Base-by-base conservation (phyloP, 2,797 vertebrate genomes). In the Siniperca undulata region DNA sequence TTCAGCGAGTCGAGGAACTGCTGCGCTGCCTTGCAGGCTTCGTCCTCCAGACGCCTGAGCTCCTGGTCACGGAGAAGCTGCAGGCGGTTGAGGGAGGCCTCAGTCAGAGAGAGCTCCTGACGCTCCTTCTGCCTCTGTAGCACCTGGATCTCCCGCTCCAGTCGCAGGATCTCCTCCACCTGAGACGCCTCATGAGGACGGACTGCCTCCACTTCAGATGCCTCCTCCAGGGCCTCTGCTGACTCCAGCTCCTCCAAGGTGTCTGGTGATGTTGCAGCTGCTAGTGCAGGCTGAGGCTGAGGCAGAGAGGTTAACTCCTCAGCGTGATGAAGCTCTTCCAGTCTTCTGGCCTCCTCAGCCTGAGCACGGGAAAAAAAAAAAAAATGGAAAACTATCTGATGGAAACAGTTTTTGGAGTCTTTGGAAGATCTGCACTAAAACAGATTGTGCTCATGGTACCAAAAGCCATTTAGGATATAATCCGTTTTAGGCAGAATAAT, bases 1-100 rank as follows among this genome's bases (percentile, higher is more conserved):
- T 99, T 98, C 74, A 99, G 96, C 4, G 98, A 98, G 80, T 97
- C 97, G 1, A 99, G 95, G 94, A 99, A 99, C 91, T 98, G 97
- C 90, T 99, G 98, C 0, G 98, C 98, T 0, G 98, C 98, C 10
- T 95, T 95, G 90, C 97, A 98, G 0, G 98, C 98, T 70, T 99
- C 98, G 0, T 99, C 97, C 92, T 99, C 98, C 12, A 99, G 95
- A 1, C 97, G 92, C 34, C 93, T 88, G 8, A 99, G 95, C 80
- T 99, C 98, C 90, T 97, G 96, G 22, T 99, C 98, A 0, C 98
- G 96, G 52, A 98, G 97, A 52, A 84, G 95, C 94, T 97, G 97
- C 84, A 99, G 96, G 53, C 97, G 96, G 86, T 94, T 95, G 80
- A 99, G 91, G 0, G 98, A 98, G 8, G 96, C 96, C 78, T 97